Evolutionary conservation across 2,797 vertebrate species (phyloP), one percentile per base, ranked within the genome.

Genomic region (Sylvia borin): DNA sequence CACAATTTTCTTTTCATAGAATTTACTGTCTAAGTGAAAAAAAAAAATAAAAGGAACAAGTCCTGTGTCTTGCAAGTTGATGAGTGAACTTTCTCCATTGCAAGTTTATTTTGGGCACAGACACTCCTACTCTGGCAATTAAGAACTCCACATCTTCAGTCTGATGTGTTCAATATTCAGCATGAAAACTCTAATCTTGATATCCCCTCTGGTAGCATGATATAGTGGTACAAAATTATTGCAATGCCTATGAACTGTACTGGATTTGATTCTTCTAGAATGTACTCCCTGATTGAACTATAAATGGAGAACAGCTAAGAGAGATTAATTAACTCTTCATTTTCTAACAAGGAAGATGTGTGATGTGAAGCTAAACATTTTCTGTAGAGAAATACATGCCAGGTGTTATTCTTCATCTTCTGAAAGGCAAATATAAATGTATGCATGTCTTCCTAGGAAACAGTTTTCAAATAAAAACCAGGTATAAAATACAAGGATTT

Each of bases 251-350:
- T 65, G 86, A 92, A 84, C 70, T 84, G 40, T 75, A 68, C 72
- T 58, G 76, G 70, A 60, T 86, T 91, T 93, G 82, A 90, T 81
- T 81, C 62, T 93, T 95, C 71, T 84, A 79, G 92, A 96, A 93
- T 68, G 21, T 81, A 78, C 58, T 88, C 68, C 31, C 64, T 92
- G 77, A 93, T 27, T 88, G 83, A 90, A 88, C 92, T 94, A 68
- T 86, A 96, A 95, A 84, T 84, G 85, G 73, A 88, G 65, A 95
- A 20, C 29, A 88, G 29, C 73, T 84, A 95, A 92, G 40, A 93
- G 74, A 94, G 62, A 93, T 86, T 86, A 95, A 93, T 95, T 95
- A 93, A 92, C 76, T 86, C 95, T 95, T 94, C 31, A 75, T 78
- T 94, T 93, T 60, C 73, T 96, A 88, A 86, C 10, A 75, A 91